Conservation (phyloP, 2,888 invertebrate species). For the Cerastis rubricosa region DNA sequence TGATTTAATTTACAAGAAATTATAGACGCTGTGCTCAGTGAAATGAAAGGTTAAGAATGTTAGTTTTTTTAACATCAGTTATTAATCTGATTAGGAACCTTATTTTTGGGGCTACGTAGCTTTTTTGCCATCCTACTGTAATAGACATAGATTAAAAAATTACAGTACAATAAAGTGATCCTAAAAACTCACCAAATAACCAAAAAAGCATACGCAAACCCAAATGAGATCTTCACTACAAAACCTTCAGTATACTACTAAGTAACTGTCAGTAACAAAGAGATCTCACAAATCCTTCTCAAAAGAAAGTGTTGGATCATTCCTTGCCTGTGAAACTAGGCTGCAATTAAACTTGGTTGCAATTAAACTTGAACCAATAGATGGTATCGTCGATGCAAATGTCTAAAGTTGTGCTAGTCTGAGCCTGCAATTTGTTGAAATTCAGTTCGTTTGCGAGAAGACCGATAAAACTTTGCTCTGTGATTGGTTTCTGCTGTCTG, state of each 20-base stretch:
- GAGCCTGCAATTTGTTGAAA: slow-evolving; percentile 61
- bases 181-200: not conserved
- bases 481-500: slow-evolving; percentile 51
- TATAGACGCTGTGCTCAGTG: slow-evolving; percentile 8
- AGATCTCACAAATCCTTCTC: slow-evolving; percentile 33
- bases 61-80: slow-evolving; percentile 4
- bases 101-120: not conserved
- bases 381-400: slow-evolving; percentile 68
- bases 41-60: slow-evolving; percentile 6
- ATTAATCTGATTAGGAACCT: not conserved
- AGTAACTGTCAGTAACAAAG: slow-evolving; percentile 26
- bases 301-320: slow-evolving; percentile 45
- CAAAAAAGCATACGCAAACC: not conserved
- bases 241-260: too few species aligned
- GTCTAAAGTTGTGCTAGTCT: slow-evolving; percentile 58
- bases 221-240: slow-evolving; percentile 1
- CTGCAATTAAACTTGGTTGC: slow-evolving; percentile 59
- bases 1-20: slow-evolving; percentile 42
- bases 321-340: slow-evolving; percentile 44
- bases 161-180: not conserved
- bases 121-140: not conserved
- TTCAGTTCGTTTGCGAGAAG: slow-evolving; percentile 56
- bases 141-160: not conserved
- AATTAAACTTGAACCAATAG: slow-evolving; percentile 60
- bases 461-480: slow-evolving; percentile 59